Evolutionary conservation across 2,888 invertebrate genomes (phyloP), one percentile per base, ranked within the genome.

Genomic region (Norana najaformis): DNA sequence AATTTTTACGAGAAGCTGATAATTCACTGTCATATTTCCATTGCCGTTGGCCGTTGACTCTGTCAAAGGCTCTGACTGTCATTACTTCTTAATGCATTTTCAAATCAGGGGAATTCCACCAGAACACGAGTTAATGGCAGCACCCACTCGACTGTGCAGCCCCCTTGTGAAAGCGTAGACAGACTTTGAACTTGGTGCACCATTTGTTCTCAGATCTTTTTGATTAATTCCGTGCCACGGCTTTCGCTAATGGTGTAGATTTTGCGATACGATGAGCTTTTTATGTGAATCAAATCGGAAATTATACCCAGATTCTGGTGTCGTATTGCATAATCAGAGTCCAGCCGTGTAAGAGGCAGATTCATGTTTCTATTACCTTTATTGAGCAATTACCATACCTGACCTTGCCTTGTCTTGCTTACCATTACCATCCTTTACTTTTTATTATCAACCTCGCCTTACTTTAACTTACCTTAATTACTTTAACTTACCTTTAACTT

Each of bases 231-330:
- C 88, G 38, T 23, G 69, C 47, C 47, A 47, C 2, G 1, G 47
- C 53, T 53, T 53, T 53, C 5, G 69, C 69, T 69, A 69, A 69
- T 69, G 69, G 16, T 69, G n/a, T 69, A 13, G 69, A 69, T 69
- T 69, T n/a, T 69, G 69, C n/a, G 30, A 30, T n/a, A 11, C n/a
- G 69, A 69, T n/a, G 69, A 69, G 69, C 69, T 69, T 69, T 30
- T 69, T 69, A 13, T 69, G n/a, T 11, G n/a, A 14, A 88, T 23
- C 38, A 11, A 14, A 88, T 23, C 38, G 38, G 36, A 88, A 37
- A 88, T 88, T 89, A 39, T 89, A 34, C 38, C 36, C 30, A 47
- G 89, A 30, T 4, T 90, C 91, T 91, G 91, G 69, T 69, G 30
- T 69, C 69, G 16, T 5, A n/a, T 69, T 69, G 69, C 69, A 30